Base-by-base conservation (phyloP, 1,140 invertebrate genomes). In the Zaprionus ghesquierei region DNA sequence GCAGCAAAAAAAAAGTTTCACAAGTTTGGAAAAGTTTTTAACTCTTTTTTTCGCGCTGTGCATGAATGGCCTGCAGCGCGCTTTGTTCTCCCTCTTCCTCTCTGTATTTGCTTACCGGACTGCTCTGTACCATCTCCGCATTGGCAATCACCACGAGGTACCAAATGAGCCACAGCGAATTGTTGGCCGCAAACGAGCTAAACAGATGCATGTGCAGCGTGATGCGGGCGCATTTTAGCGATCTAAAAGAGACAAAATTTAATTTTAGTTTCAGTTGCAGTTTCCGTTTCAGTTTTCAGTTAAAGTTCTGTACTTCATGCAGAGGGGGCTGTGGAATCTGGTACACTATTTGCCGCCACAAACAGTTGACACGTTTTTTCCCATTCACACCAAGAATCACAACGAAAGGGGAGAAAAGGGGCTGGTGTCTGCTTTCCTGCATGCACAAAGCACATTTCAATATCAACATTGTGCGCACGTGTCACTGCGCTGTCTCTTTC, bases 141-240 rank as follows among this genome's bases (percentile, higher is more conserved):
- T 93, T 85, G 59, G 92, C 91, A 72, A 94, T 92, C 33, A 95
- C 94, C 27, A 94, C 90, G 66, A 92, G 93, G 90, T 95, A 95
- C 94, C 94, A 95, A 71, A 93, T 76, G 70, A 95, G 92, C 94
- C 94, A 95, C 68, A 95, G 89, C 59, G 94, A 93, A 89, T 95
- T 95, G 91, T 98, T 98, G 53, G 96, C 93, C 6, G 97, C 96
- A 92, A 98, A 98, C 23, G 97, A 98, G 18, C 96, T 94, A 91
- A 99, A 99, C 44, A 99, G 93, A 92, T 98, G 97, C 94, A 98
- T 98, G 92, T 99, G 98, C 58, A 99, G 94, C 4, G 96, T 97
- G 71, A 98, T 97, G 68, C 98, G 94, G 8, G 97, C 96, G 92
- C 97, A 98, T 87, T 94, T 94, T 49, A 94, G 90, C 13, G 93